phyloP scores from a whole-genome alignment of 2,113 vertebrate species.

The Tretioscincus oriximinensis region DNA sequence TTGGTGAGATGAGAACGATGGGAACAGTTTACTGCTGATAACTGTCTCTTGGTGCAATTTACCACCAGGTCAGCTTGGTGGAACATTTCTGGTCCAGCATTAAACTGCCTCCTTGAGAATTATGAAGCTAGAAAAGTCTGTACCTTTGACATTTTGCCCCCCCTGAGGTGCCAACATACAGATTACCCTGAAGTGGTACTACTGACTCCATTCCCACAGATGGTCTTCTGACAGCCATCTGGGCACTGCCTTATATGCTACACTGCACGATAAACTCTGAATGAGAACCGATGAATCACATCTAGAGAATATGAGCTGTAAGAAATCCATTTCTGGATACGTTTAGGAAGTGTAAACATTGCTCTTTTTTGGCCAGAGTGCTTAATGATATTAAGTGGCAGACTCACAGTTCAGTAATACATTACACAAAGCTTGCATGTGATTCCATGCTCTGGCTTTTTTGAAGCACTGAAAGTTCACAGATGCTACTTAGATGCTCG shows the following conservation, averaged over 20 bases:
- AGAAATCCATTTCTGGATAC: slow-evolving; percentile 52
- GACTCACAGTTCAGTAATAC: slow-evolving; percentile 47
- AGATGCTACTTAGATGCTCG: background rate
- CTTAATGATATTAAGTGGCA: slow-evolving; percentile 59
- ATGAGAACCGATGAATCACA: slow-evolving; percentile 50
- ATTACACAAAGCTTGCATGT: slow-evolving; percentile 42
- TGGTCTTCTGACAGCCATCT: too few species aligned
- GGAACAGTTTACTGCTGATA: too few species aligned
- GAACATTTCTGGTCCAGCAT: too few species aligned
- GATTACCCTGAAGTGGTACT: too few species aligned
- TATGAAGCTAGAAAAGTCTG: too few species aligned
- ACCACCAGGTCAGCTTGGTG: too few species aligned
- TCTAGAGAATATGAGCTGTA: slow-evolving; percentile 51
- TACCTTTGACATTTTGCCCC: too few species aligned
- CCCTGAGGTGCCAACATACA: too few species aligned
- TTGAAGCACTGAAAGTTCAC: slow-evolving; percentile 1
- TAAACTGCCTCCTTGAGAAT: too few species aligned
- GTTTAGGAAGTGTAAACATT: slow-evolving; percentile 58
- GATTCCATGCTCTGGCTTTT: slow-evolving; percentile 29
- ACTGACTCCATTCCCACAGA: too few species aligned
- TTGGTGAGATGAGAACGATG: too few species aligned
- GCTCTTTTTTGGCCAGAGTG: slow-evolving; percentile 57
- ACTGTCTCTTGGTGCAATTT: too few species aligned
- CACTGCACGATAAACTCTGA: slow-evolving; percentile 49
- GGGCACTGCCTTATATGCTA: background rate